phyloP scores from a whole-genome alignment of 2,113 vertebrate species.

The Pyrgilauda ruficollis region DNA sequence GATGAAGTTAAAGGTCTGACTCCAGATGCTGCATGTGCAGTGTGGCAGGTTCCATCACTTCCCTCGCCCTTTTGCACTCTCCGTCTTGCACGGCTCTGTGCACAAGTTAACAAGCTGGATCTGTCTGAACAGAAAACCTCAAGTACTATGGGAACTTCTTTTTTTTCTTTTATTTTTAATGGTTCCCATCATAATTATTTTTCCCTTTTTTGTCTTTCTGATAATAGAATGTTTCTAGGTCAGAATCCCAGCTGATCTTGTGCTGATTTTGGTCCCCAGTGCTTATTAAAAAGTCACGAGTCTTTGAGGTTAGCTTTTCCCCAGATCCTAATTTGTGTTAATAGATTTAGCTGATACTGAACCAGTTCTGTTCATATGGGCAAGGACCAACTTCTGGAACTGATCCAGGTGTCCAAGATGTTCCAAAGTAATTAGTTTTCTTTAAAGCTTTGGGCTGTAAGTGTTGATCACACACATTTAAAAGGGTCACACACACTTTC shows the following conservation, averaged over 20 bases:
- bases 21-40: background rate
- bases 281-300: slow-evolving; percentile 26
- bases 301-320: slow-evolving; percentile 19
- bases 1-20: background rate
- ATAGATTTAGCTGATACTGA: slow-evolving; percentile 39
- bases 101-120: background rate
- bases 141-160: background rate
- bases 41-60: background rate
- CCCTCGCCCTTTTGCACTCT: background rate
- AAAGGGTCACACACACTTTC: slow-evolving; percentile 18
- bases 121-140: background rate
- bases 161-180: background rate
- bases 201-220: background rate
- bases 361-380: slow-evolving; percentile 5
- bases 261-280: background rate
- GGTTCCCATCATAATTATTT: background rate
- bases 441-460: background rate
- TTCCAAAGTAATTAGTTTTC: background rate
- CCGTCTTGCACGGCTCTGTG: background rate
- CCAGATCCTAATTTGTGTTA: slow-evolving; percentile 29
- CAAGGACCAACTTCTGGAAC: slow-evolving; percentile 1
- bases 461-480: background rate
- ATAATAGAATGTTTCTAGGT: slow-evolving; percentile 35
- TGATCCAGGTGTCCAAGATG: background rate
- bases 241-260: slow-evolving; percentile 24